Evolutionary conservation across 2,888 invertebrate genomes (phyloP), one percentile per base, ranked within the genome.

Genomic region (Teleiodes luculella): DNA sequence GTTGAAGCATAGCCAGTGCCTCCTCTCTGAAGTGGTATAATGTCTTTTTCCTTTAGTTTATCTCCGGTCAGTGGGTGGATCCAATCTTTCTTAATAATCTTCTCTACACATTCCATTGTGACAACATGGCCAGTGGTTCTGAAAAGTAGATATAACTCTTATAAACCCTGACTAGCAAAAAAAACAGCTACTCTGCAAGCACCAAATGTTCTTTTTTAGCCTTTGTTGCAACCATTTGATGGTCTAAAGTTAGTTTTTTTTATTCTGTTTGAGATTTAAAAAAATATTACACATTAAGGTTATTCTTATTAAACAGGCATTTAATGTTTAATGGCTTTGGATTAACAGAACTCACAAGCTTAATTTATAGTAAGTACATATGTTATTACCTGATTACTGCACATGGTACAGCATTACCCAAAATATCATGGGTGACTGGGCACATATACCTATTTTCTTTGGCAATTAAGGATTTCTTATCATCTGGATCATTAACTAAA

Each of bases 361-460:
- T 6, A 33, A 33, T 3, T 11, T 10, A 6, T 6, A 11, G 11
- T n/a, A 6, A 33, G 10, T 14, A n/a, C 14, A n/a, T 37, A 13
- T 37, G 14, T 16, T 8, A 1, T 69, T 60, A 88, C 85, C 92
- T 94, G 52, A 99, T 91, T 30, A 99, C 95, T 57, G 97, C 98
- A 86, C 97, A 97, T 0, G 98, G 97, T 1, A 98, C 95, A 6
- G 98, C 95, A 89, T 98, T 98, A 61, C 96, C 95, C 33, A 99
- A 89, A 57, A 98, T 93, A 82, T 99, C 99, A 80, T 97, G 96
- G 1, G 99, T 99, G 0, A 99, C 95, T 1, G 99, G 97, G 79
- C 99, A 99, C 94, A 98, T 98, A 77, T 98, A 99, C 65, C 99
- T 92, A 62, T 96, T 96, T 76, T 96, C 94, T 80, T 96, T 97